Evolutionary conservation across 2,888 invertebrate species (phyloP), one percentile per base, ranked within the genome.

Genomic region (Lucinisca nassula): DNA sequence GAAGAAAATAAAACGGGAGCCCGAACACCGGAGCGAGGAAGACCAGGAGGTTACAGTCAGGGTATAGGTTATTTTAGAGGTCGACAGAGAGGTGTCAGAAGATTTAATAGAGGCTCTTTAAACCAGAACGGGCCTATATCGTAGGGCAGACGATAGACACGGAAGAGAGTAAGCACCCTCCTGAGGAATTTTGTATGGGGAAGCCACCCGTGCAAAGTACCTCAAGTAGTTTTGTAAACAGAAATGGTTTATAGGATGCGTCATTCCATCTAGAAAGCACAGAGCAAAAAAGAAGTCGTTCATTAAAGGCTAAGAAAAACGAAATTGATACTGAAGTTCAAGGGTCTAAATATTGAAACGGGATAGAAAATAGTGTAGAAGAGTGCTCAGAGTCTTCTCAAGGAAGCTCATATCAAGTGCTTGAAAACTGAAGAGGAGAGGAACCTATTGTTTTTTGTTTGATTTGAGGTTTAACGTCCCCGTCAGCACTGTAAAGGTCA

Each of bases 131-230:
- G 61, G 61, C 27, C 61, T 61, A 61, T 30, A 27, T 61, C 61
- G 61, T 61, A 61, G 30, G 61, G 61, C 61, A 61, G 61, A 61
- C 21, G 61, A 30, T 61, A 61, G 61, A 61, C 61, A 4, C 24
- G 61, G 61, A 61, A 61, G 61, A 17, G 6, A 21, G 3, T 3
- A 30, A 61, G 30, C 3, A 30, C 61, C 61, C 61, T 61, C 27
- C 61, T 61, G 61, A 30, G 61, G 61, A 61, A 61, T 61, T 61
- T 61, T 27, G 61, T 61, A 61, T 61, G 61, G 61, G 27, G 24
- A 3, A 17, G 3, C 21, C 27, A 21, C 61, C 61, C 1, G 27
- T 30, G 24, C 61, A 61, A 61, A 61, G 17, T 30, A 30, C 27
- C 61, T 61, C 61, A 24, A 61, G 61, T 61, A n/a, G n/a, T n/a